Base-by-base conservation (phyloP, 2,888 invertebrate genomes). In the Folsomia manolachei region DNA sequence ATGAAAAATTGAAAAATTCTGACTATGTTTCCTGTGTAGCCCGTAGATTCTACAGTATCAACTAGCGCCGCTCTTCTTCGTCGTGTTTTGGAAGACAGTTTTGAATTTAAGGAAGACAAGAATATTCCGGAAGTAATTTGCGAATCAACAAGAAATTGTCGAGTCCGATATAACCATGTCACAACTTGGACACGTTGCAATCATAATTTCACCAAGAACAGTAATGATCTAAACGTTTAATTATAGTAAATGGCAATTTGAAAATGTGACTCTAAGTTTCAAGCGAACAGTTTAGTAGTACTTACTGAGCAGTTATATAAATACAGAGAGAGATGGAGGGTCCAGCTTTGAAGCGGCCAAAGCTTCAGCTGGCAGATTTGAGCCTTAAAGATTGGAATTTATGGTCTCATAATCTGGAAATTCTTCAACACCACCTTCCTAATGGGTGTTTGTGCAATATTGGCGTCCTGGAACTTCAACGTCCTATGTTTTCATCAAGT, bases 341-440 rank as follows among this genome's bases (percentile, higher is more conserved):
- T 53, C 80, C 80, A 52, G 79, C 79, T 27, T 69, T 79, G 21
- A 80, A 80, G 67, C 68, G 80, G 27, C 78, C 77, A 68, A 76
- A 79, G 63, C 75, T 80, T 39, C 71, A 75, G 70, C 64, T 75
- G 25, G 74, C 73, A 18, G 68, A 71, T 23, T 27, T 69, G 1
- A 70, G 67, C 21, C 63, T 61, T 25, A 72, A 70, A 24, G 74
- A 79, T 63, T 79, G 79, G 79, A 52, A 52, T n/a, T 64, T 69
- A 25, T 80, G 78, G 78, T 75, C 75, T 11, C 62, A 72, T 19
- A 79, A 79, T 75, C 71, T 80, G 27, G 74, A 76, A 27, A 73
- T 70, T 2, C 72, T 80, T 18, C 78, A 80, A 74, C 71, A 71
- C 9, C 78, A 79, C 63, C 70, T 80, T 21, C 71, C 78, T 14